Evolutionary conservation across 2,888 invertebrate genomes (phyloP).

Genomic region (Ennomos quercinarius): DNA sequence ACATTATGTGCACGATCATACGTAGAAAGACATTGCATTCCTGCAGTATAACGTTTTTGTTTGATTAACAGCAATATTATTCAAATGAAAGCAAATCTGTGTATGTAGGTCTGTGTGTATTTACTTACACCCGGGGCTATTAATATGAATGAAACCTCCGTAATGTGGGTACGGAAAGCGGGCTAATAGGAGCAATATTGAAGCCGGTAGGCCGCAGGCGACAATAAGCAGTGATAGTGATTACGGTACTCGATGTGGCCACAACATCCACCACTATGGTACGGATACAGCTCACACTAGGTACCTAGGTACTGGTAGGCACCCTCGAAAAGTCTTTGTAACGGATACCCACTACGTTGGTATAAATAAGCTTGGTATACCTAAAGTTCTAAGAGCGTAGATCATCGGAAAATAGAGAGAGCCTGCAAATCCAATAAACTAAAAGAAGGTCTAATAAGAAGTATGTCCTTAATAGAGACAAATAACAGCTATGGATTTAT

Average conservation of each 20-base stretch:
- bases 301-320: background rate
- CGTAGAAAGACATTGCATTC: too few species aligned
- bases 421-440: too few species aligned
- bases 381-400: too few species aligned
- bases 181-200: slow-evolving; percentile 44
- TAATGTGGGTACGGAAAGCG: slow-evolving; percentile 8
- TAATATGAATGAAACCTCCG: slow-evolving; percentile 3
- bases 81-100: background rate
- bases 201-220: slow-evolving; percentile 49
- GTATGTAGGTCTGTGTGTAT: background rate
- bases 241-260: slow-evolving; percentile 30
- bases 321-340: background rate
- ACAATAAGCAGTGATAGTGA: slow-evolving; percentile 55
- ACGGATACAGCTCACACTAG: background rate
- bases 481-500: too few species aligned
- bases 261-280: slow-evolving; percentile 31
- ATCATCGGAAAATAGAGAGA: too few species aligned
- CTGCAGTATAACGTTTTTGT: too few species aligned
- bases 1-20: too few species aligned
- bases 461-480: too few species aligned
- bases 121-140: background rate
- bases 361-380: too few species aligned
- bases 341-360: too few species aligned
- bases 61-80: too few species aligned
- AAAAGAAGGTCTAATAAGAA: too few species aligned